phyloP scores from a whole-genome alignment of 2,888 invertebrate species.

The Euproctis similis region DNA sequence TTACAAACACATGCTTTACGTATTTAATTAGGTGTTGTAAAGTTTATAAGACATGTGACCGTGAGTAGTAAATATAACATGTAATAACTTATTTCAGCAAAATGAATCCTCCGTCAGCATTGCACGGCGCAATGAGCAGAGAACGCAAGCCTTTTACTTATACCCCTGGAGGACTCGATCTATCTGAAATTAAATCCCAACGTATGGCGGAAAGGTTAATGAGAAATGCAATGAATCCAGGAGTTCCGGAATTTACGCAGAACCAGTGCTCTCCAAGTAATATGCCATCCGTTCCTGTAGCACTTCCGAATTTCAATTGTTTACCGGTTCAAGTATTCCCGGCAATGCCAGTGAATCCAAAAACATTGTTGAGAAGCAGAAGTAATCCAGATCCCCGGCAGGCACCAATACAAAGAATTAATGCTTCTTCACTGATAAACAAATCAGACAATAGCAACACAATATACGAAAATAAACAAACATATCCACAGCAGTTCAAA shows the following conservation, averaged over 20 bases:
- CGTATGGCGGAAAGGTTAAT: slow-evolving; percentile 87
- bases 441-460: slow-evolving; percentile 29
- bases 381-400: slow-evolving; percentile 51
- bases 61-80: slow-evolving; percentile 25
- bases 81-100: slow-evolving; percentile 53
- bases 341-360: slow-evolving; percentile 84
- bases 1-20: slow-evolving; percentile 31
- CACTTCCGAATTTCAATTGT: slow-evolving; percentile 63
- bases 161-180: slow-evolving; percentile 92
- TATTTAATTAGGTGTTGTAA: slow-evolving; percentile 1
- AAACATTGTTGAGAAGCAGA: slow-evolving; percentile 58
- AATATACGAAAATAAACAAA: slow-evolving; percentile 29
- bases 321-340: slow-evolving; percentile 71
- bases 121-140: slow-evolving; percentile 92
- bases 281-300: slow-evolving; percentile 60
- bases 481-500: slow-evolving; percentile 33
- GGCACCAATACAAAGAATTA: slow-evolving; percentile 23
- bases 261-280: slow-evolving; percentile 66
- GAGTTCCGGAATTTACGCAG: slow-evolving; percentile 79
- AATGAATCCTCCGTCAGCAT: slow-evolving; percentile 87
- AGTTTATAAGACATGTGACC: slow-evolving; percentile 21
- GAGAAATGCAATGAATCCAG: slow-evolving; percentile 78
- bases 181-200: slow-evolving; percentile 93
- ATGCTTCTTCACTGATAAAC: slow-evolving; percentile 28
- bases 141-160: slow-evolving; percentile 97